These are phyloP conservation scores for Gallinago solitaria DNA, from an alignment of 2,797 vertebrate species.

Conservation along the genomic window DNA sequence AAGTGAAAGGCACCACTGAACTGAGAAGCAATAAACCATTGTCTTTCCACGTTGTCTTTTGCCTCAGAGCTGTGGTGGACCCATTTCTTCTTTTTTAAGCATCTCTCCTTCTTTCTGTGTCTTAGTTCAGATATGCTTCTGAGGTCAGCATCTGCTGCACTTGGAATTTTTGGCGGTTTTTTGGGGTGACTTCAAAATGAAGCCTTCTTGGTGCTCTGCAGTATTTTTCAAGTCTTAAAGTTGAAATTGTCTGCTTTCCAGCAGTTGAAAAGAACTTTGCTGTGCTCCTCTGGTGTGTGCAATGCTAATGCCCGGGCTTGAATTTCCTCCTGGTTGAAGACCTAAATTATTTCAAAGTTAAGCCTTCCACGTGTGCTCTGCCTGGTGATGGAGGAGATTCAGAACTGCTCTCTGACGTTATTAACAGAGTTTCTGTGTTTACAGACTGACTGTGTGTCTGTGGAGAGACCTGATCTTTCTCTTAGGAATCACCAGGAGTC, in stretches of 20 bases:
- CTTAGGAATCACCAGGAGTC: background rate
- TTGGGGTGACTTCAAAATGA: background rate
- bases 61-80: background rate
- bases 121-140: background rate
- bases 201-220: background rate
- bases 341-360: background rate
- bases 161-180: rapidly evolving
- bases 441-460: background rate
- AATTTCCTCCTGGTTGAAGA: background rate
- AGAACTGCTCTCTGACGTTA: background rate
- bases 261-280: background rate
- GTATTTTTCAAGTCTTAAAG: background rate
- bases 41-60: background rate
- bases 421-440: background rate
- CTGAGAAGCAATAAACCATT: background rate
- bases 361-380: background rate
- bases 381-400: background rate
- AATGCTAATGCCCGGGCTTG: background rate
- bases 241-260: background rate
- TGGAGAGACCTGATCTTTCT: background rate
- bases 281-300: background rate
- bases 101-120: background rate
- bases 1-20: background rate
- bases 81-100: background rate
- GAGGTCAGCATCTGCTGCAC: background rate